phyloP scores from a whole-genome alignment of 1,140 invertebrate genomes.

The Manduca sexta region DNA sequence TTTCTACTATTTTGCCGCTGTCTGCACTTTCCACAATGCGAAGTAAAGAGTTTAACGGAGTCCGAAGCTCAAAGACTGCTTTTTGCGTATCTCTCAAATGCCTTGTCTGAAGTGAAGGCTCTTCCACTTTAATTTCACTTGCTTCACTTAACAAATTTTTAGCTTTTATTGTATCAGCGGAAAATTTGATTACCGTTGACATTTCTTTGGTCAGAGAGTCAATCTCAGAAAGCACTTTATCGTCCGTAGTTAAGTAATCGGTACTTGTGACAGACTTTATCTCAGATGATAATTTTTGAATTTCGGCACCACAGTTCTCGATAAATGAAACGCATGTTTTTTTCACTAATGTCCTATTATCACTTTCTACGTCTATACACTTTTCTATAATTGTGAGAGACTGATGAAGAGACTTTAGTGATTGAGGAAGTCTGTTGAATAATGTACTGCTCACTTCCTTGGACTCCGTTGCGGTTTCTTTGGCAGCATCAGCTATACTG shows the following conservation, averaged over 20 bases:
- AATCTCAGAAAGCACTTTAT: conserved; percentile 46
- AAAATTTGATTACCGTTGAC: conserved; percentile 66
- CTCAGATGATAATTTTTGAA: conserved; percentile 55
- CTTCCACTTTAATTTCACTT: conserved; percentile 66
- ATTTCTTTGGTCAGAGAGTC: conserved; percentile 67
- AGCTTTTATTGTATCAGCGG: conserved; percentile 69
- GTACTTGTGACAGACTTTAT: conserved; percentile 27
- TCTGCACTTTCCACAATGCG: conserved; percentile 45
- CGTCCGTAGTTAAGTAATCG: conserved; percentile 26
- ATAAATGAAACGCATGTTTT: conserved; percentile 77
- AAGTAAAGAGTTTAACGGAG: conserved; percentile 44
- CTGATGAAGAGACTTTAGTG: conserved; percentile 77
- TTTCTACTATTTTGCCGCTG: conserved; percentile 24
- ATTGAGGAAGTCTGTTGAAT: conserved; percentile 74
- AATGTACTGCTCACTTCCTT: conserved; percentile 66
- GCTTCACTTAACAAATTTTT: conserved; percentile 68
- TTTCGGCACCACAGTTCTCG: conserved; percentile 72
- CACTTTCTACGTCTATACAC: conserved; percentile 78
- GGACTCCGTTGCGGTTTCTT: conserved; percentile 42
- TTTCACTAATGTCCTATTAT: conserved; percentile 77
- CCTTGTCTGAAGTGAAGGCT: conserved; percentile 52
- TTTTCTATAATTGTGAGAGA: conserved; percentile 78
- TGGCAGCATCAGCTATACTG: conserved; percentile 71
- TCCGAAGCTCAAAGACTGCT: conserved; percentile 65
- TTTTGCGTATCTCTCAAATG: conserved; percentile 70